A percentile compares a stretch with the other conserved stretches of the same genome.
Evolutionary conservation across 2,888 invertebrate genomes (phyloP).

Genomic region (Eucera pruinosa): DNA sequence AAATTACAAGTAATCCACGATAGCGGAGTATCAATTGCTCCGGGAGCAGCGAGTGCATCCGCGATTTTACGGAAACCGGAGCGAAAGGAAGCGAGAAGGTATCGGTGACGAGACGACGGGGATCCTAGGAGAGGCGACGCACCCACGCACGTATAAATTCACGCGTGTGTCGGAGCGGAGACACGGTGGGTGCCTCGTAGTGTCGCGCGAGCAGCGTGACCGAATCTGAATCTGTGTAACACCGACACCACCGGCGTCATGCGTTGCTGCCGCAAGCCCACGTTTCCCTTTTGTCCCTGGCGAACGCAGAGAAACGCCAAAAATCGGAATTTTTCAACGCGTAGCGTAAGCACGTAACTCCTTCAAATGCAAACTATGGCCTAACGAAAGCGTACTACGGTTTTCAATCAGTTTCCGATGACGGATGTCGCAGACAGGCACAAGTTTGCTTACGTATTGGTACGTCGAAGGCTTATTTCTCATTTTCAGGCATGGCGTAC

Average conservation of each 20-base stretch:
- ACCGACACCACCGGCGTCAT: conserved; percentile 74
- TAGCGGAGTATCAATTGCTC: conserved; percentile 39
- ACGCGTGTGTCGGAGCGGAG: conserved; percentile 78
- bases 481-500: too few relatives aligned
- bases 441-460: too few relatives aligned
- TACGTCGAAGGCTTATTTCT: too few relatives aligned
- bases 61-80: conserved; percentile 57
- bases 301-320: neutral
- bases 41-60: conserved; percentile 20
- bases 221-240: conserved; percentile 80
- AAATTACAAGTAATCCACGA: conserved; percentile 32
- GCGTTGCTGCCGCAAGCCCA: conserved; percentile 41
- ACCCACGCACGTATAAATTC: conserved; percentile 58
- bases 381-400: too few relatives aligned
- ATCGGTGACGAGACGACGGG: conserved; percentile 57
- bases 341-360: too few relatives aligned
- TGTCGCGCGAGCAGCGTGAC: conserved; percentile 79
- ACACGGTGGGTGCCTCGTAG: conserved; percentile 82
- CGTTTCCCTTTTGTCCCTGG: neutral
- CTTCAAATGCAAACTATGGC: too few relatives aligned
- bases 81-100: conserved; percentile 54
- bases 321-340: neutral
- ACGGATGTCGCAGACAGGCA: too few relatives aligned
- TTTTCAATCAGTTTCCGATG: too few relatives aligned
- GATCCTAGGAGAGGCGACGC: conserved; percentile 59